Percentiles rank a stretch among this genome's conserved stretches.
Evolutionary conservation across 2,888 invertebrate genomes (phyloP).

Genomic region (Tillus elongatus): DNA sequence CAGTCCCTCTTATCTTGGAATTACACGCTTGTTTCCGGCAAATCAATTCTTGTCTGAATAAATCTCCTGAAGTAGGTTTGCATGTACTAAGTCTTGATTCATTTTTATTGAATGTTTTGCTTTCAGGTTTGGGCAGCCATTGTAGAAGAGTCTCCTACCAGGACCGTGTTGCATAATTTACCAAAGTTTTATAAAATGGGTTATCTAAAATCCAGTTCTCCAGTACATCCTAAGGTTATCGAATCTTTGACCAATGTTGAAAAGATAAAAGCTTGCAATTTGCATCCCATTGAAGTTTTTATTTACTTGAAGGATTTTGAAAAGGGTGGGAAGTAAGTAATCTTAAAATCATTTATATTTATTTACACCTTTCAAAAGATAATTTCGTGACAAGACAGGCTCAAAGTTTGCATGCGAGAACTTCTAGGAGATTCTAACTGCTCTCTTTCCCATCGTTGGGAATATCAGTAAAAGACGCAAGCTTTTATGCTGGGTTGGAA

Average conservation of each 20-base stretch:
- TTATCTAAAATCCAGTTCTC: slow-evolving; percentile 46
- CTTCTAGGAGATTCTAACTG: too few species aligned
- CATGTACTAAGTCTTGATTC: slow-evolving; percentile 12
- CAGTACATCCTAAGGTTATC: slow-evolving; percentile 46
- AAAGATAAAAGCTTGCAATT: slow-evolving; percentile 36
- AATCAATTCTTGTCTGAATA: slow-evolving; percentile 58
- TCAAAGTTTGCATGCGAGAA: too few species aligned
- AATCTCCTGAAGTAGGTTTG: slow-evolving; percentile 50
- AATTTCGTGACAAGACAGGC: too few species aligned
- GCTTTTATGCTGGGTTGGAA: too few species aligned
- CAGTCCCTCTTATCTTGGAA: slow-evolving; percentile 44
- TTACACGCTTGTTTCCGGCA: slow-evolving; percentile 54
- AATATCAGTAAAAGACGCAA: too few species aligned
- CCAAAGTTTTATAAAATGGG: slow-evolving; percentile 56
- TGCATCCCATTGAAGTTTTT: slow-evolving; percentile 50
- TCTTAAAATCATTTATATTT: too few species aligned
- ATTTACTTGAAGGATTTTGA: slow-evolving; percentile 53
- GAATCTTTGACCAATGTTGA: slow-evolving; percentile 46
- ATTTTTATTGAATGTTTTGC: slow-evolving; percentile 13
- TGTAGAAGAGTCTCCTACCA: slow-evolving; percentile 47
- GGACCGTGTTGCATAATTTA: slow-evolving; percentile 46
- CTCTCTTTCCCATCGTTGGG: too few species aligned
- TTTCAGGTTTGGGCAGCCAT: slow-evolving; percentile 55
- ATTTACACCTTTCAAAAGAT: not conserved
- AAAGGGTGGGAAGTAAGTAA: slow-evolving; percentile 51